Evolutionary conservation across 2,888 invertebrate species (phyloP).

Genomic region (Amphimallon solstitiale): DNA sequence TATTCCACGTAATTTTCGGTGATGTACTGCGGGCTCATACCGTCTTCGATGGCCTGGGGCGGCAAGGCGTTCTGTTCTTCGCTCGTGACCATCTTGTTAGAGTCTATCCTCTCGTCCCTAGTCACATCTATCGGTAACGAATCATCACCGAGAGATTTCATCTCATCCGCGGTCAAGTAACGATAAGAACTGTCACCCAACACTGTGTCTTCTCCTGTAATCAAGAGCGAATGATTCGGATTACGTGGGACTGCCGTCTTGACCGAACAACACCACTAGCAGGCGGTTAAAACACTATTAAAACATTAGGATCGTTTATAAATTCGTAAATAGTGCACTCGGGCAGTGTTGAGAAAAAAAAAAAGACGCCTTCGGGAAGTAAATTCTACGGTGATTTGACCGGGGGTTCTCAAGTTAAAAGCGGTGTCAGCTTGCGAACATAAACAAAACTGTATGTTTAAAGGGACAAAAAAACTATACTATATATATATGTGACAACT

Average conservation of each 20-base stretch:
- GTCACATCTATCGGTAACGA: slow-evolving; percentile 93
- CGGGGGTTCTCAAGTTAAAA: slow-evolving; percentile 31
- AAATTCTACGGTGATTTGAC: neutral
- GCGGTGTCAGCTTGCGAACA: slow-evolving; percentile 48
- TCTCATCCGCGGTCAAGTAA: slow-evolving; percentile 93
- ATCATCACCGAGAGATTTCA: slow-evolving; percentile 94
- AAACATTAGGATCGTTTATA: neutral
- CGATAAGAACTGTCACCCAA: slow-evolving; percentile 91
- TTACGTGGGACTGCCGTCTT: neutral
- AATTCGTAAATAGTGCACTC: neutral
- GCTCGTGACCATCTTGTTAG: slow-evolving; percentile 68
- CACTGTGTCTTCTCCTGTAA: slow-evolving; percentile 88
- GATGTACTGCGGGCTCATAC: slow-evolving; percentile 72
- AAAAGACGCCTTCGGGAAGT: neutral
- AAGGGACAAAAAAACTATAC: slow-evolving; percentile 37
- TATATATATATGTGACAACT: neutral
- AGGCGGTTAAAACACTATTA: slow-evolving; percentile 15
- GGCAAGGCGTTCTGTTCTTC: slow-evolving; percentile 64
- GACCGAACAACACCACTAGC: slow-evolving; percentile 8
- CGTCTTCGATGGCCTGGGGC: slow-evolving; percentile 70
- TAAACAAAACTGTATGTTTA: slow-evolving; percentile 32
- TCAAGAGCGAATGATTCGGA: slow-evolving; percentile 23
- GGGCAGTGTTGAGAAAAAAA: neutral
- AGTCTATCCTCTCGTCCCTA: slow-evolving; percentile 86
- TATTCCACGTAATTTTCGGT: slow-evolving; percentile 64